These are phyloP conservation scores for Hafferia zeledoni DNA, from an alignment of 2,797 vertebrate species.

Conservation along the genomic window DNA sequence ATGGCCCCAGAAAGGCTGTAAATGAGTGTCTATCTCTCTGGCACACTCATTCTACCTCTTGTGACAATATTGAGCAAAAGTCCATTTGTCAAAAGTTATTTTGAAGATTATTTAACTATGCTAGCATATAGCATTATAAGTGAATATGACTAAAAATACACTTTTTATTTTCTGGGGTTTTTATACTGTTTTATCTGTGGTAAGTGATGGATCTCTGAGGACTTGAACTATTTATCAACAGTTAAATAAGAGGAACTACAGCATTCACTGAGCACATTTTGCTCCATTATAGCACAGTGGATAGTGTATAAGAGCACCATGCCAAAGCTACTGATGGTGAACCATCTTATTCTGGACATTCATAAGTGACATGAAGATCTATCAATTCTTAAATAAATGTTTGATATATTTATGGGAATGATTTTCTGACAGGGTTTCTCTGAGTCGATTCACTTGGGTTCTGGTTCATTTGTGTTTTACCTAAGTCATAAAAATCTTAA, in stretches of 20 bases:
- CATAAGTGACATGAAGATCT: neutral
- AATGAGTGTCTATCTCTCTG: neutral
- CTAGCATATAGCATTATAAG: neutral
- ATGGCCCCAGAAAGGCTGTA: neutral
- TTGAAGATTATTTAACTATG: neutral
- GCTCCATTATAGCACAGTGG: neutral
- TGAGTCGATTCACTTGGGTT: neutral
- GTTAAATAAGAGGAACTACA: neutral
- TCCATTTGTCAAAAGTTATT: neutral
- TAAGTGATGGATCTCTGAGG: neutral
- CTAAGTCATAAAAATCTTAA: neutral
- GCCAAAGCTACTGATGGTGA: neutral
- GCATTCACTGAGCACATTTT: neutral
- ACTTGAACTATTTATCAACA: neutral
- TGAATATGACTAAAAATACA: neutral
- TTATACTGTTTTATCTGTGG: neutral
- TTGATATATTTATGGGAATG: neutral
- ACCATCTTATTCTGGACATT: neutral
- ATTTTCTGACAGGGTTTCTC: neutral
- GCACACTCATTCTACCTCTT: neutral
- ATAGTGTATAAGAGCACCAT: neutral
- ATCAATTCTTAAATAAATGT: neutral
- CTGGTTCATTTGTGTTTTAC: neutral
- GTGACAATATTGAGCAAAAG: neutral
- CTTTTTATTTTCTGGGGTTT: accelerated